Percentiles rank a stretch among this genome's conserved stretches.
phyloP scores from a whole-genome alignment of 2,113 vertebrate species.

The Pionites leucogaster region DNA sequence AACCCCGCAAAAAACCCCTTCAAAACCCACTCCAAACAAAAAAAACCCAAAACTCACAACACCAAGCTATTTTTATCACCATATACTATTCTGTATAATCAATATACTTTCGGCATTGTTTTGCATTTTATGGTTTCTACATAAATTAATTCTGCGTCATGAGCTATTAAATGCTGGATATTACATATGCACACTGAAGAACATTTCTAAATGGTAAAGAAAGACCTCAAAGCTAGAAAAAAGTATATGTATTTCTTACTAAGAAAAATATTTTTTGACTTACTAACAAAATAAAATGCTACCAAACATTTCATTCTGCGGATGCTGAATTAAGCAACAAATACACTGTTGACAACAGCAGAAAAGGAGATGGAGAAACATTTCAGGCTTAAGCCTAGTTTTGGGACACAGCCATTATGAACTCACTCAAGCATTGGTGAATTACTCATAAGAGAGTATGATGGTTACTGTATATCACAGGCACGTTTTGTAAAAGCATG shows the following conservation, averaged over 20 bases:
- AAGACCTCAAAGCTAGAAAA: neutral
- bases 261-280: neutral
- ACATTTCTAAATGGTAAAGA: neutral
- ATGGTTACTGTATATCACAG: neutral
- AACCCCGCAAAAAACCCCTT: accelerated
- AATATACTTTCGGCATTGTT: neutral
- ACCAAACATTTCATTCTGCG: neutral
- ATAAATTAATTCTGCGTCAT: neutral
- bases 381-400: neutral
- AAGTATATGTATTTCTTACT: neutral
- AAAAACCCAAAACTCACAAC: no score
- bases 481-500: neutral
- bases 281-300: neutral
- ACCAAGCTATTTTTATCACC: neutral
- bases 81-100: neutral
- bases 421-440: neutral
- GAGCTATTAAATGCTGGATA: neutral
- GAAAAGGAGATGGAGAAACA: neutral
- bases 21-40: neutral
- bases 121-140: neutral
- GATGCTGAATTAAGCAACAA: neutral
- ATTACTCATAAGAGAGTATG: neutral
- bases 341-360: neutral
- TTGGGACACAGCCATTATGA: neutral
- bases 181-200: neutral